Base-by-base conservation (phyloP, 2,797 vertebrate species). In the Typhlichthys subterraneus region DNA sequence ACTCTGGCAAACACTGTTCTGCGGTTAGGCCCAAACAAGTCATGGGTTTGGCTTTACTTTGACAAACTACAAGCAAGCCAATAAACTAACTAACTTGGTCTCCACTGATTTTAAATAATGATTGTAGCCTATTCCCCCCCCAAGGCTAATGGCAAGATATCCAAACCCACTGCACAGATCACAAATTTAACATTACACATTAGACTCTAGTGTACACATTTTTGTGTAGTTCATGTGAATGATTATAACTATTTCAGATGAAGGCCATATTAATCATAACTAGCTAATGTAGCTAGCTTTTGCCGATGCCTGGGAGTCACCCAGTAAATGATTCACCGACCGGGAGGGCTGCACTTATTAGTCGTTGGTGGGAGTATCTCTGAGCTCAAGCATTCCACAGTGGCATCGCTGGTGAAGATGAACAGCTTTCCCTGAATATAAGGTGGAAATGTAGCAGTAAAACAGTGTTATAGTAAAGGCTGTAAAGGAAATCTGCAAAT, bases 261-360 rank as follows among this genome's bases (percentile, higher is more conserved):
- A 38, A 38, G 33, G 33, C 33, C 7, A 1, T 38, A 38, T 38
- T 38, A 7, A 38, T 7, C 33, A 38, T 8, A 38, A 38, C 33
- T 38, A 8, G 6, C 33, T 38, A 38, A 67, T 2, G 6, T 1
- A 73, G 46, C 70, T 67, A 79, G 72, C 57, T 65, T 12, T 12
- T 12, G 59, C 63, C 77, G 65, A 69, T 1, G 60, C 13, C 23
- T 38, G 78, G 87, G 82, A 81, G 85, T 82, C 65, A 2, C 33
- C 10, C 67, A 57, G 77, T 80, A 82, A 71, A 76, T 76, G 75
- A 70, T 67, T 14, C 49, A 77, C 58, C 75, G 85, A 73, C 72
- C 72, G 77, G 73, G 79, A 83, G 84, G 73, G 76, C 70, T 69
- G 72, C 63, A 73, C 80, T 85, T 80, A 85, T 87, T 83, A 83